Evolutionary conservation across 2,888 invertebrate genomes (phyloP).

Genomic region (Aproaerema taeniolella): DNA sequence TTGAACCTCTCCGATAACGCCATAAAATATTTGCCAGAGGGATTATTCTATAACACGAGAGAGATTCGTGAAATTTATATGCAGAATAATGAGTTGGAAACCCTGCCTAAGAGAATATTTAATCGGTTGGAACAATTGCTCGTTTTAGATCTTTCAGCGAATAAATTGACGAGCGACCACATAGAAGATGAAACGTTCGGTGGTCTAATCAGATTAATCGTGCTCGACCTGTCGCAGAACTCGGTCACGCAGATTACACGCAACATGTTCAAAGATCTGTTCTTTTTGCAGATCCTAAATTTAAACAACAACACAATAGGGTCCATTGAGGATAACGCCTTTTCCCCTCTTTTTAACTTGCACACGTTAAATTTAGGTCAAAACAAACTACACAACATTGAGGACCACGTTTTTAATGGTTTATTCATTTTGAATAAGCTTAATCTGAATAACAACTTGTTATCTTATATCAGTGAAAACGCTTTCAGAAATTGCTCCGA

Average conservation of each 20-base stretch:
- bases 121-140: conserved; percentile 90
- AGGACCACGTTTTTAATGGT: conserved; percentile 89
- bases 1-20: conserved; percentile 92
- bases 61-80: conserved; percentile 91
- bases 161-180: conserved; percentile 90
- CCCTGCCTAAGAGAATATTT: conserved; percentile 89
- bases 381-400: conserved; percentile 88
- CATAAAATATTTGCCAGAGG: conserved; percentile 87
- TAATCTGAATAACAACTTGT: conserved; percentile 89
- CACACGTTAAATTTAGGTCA: conserved; percentile 93
- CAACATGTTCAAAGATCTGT: conserved; percentile 90
- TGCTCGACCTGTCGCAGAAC: conserved; percentile 91
- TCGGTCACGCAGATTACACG: conserved; percentile 87
- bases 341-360: conserved; percentile 91
- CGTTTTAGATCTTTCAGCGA: conserved; percentile 90
- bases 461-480: conserved; percentile 85
- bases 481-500: conserved; percentile 93
- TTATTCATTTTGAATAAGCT: conserved; percentile 89
- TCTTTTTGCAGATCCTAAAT: conserved; percentile 91
- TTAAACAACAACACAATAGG: conserved; percentile 90
- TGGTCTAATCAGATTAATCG: conserved; percentile 90
- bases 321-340: conserved; percentile 90
- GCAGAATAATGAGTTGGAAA: conserved; percentile 90
- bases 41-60: conserved; percentile 87
- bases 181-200: conserved; percentile 92